phyloP scores from a whole-genome alignment of 2,888 invertebrate species.

The Acronicta psi region DNA sequence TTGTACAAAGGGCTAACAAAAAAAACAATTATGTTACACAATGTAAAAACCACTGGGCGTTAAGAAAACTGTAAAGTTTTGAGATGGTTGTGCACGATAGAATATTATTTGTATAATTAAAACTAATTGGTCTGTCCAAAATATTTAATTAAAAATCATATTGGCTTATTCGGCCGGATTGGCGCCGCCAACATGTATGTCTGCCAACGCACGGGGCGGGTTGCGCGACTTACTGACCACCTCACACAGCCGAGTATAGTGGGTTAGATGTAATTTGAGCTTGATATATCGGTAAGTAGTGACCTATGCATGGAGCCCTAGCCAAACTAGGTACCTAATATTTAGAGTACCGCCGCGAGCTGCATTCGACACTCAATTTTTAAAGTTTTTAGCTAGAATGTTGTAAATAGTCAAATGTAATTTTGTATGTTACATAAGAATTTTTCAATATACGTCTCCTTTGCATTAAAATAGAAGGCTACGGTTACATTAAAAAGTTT shows the following conservation, averaged over 20 bases:
- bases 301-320: conserved; percentile 82
- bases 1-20: conserved; percentile 31
- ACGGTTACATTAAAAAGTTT: conserved; percentile 80
- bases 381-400: conserved; percentile 81
- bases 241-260: conserved; percentile 54
- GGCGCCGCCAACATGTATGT: conserved; percentile 52
- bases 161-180: conserved; percentile 69
- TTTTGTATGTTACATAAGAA: conserved; percentile 86
- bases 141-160: conserved; percentile 58
- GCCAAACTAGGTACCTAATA: conserved; percentile 81
- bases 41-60: conserved; percentile 54
- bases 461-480: conserved; percentile 85
- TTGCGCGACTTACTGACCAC: conserved; percentile 34
- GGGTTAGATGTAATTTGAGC: conserved; percentile 73
- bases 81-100: conserved; percentile 88
- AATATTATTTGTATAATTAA: conserved; percentile 75
- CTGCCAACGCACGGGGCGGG: conserved; percentile 50
- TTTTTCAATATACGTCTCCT: conserved; percentile 86
- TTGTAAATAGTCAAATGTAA: conserved; percentile 87
- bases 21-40: conserved; percentile 32
- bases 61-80: conserved; percentile 73
- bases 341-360: conserved; percentile 76
- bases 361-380: conserved; percentile 73
- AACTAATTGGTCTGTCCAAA: conserved; percentile 84
- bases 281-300: conserved; percentile 76